Evolutionary conservation across 2,888 invertebrate species (phyloP).

Genomic region (Yponomeuta cagnagella): DNA sequence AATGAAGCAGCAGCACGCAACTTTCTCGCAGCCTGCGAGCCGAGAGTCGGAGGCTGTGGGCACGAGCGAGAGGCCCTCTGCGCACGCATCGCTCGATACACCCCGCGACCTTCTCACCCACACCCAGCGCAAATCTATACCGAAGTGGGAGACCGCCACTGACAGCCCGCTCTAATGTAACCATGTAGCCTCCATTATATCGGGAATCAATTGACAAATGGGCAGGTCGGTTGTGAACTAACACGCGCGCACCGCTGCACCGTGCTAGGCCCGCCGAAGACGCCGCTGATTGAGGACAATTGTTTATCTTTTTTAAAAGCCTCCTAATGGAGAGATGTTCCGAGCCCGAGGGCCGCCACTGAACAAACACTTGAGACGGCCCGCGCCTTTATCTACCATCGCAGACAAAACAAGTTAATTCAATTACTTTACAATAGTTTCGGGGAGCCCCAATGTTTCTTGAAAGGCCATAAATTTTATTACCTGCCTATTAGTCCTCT

Average conservation of each 20-base stretch:
- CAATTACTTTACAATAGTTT: slow-evolving; percentile 15
- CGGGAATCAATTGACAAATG: slow-evolving; percentile 73
- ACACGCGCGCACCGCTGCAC: slow-evolving; percentile 8
- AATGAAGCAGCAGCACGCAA: slow-evolving; percentile 68
- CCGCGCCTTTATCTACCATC: slow-evolving; percentile 11
- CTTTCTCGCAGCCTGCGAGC: slow-evolving; percentile 45
- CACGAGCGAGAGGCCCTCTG: slow-evolving; percentile 47
- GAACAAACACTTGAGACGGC: slow-evolving; percentile 7
- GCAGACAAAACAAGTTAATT: slow-evolving; percentile 15
- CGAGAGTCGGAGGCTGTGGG: slow-evolving; percentile 28
- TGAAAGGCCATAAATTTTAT: slow-evolving; percentile 11
- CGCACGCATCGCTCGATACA: slow-evolving; percentile 57
- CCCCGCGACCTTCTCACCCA: slow-evolving; percentile 20
- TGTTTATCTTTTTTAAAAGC: slow-evolving; percentile 53
- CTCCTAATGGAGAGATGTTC: slow-evolving; percentile 34
- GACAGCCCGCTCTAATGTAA: slow-evolving; percentile 64
- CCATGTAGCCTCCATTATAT: slow-evolving; percentile 72
- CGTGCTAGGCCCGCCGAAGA: slow-evolving; percentile 25
- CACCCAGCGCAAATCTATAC: slow-evolving; percentile 55
- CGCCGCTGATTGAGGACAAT: slow-evolving; percentile 29
- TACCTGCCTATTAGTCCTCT: slow-evolving; percentile 2
- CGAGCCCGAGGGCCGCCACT: slow-evolving; percentile 16
- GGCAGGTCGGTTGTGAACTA: slow-evolving; percentile 26
- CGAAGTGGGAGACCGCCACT: slow-evolving; percentile 59
- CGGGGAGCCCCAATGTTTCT: slow-evolving; percentile 23